Evolutionary conservation across 1,140 invertebrate genomes (phyloP).

Genomic region (Zaprionus taronus): DNA sequence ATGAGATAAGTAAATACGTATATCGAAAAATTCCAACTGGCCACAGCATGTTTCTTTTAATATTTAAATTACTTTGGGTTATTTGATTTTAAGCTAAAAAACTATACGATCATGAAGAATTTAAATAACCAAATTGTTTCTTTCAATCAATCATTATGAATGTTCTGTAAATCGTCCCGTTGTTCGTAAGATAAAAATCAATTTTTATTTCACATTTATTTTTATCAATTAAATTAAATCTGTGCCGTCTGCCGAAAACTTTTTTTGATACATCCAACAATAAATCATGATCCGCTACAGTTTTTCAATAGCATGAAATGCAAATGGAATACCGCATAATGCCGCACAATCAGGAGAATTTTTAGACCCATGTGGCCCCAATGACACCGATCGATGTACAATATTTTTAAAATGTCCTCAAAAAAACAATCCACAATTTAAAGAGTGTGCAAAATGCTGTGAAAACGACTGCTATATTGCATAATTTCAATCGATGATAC

Average conservation of each 20-base stretch:
- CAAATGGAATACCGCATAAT: slow-evolving; percentile 67
- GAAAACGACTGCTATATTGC: slow-evolving; percentile 62
- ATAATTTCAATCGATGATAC: slow-evolving; percentile 29
- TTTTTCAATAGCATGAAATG: slow-evolving; percentile 42
- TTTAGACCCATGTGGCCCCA: slow-evolving; percentile 43
- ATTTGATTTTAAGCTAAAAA: not conserved
- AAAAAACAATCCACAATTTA: slow-evolving; percentile 45
- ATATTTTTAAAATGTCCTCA: slow-evolving; percentile 37
- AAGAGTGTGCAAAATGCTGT: slow-evolving; percentile 46
- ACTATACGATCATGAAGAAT: too few relatives aligned
- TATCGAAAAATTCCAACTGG: not conserved
- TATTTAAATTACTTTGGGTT: not conserved
- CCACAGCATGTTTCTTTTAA: not conserved
- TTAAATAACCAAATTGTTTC: not conserved
- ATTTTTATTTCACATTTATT: slow-evolving; percentile 38
- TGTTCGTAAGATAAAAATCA: slow-evolving; percentile 37
- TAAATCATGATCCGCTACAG: slow-evolving; percentile 59
- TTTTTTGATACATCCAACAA: slow-evolving; percentile 47
- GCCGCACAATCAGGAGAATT: slow-evolving; percentile 52
- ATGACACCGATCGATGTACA: slow-evolving; percentile 34
- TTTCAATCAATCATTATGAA: not conserved
- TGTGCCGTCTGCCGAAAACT: slow-evolving; percentile 43
- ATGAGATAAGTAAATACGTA: slow-evolving; percentile 9
- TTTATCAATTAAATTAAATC: slow-evolving; percentile 72
- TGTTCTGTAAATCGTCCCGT: not conserved